A percentile compares a stretch with the other conserved stretches of the same genome.
phyloP scores from a whole-genome alignment of 1,140 invertebrate genomes.

The Drosophila funebris region DNA sequence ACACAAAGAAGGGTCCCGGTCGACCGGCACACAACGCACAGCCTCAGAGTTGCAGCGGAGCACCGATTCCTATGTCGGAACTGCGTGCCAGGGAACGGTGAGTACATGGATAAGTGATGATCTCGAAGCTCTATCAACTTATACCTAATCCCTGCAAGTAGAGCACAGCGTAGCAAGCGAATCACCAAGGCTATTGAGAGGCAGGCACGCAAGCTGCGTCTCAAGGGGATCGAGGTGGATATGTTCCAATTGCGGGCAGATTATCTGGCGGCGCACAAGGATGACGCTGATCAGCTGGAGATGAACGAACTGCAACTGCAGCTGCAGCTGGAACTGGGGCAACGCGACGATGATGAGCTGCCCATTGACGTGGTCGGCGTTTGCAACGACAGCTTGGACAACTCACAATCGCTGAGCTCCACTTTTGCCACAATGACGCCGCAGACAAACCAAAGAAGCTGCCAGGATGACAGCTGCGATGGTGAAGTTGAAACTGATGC shows the following conservation, averaged over 20 bases:
- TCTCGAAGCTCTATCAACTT: too few species aligned
- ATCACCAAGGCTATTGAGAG: conserved; percentile 95
- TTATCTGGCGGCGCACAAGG: conserved; percentile 86
- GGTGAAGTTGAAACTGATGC: conserved; percentile 28
- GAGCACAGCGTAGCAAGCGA: conserved; percentile 94
- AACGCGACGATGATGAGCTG: conserved; percentile 85
- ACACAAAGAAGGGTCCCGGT: conserved; percentile 99
- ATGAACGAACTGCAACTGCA: conserved; percentile 85
- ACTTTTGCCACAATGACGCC: conserved; percentile 84
- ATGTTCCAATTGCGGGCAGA: conserved; percentile 93
- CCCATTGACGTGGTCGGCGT: conserved; percentile 85
- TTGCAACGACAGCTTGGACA: conserved; percentile 85
- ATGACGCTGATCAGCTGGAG: conserved; percentile 86
- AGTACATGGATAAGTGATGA: conserved; percentile 41
- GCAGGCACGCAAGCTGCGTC: conserved; percentile 94
- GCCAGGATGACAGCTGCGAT: conserved; percentile 83
- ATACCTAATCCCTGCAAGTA: conserved; percentile 46
- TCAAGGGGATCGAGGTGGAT: conserved; percentile 94
- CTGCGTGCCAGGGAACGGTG: conserved; percentile 93
- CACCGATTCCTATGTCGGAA: conserved; percentile 97
- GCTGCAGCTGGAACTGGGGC: conserved; percentile 89
- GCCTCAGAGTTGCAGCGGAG: conserved; percentile 98
- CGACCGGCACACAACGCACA: conserved; percentile 99
- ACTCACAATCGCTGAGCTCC: conserved; percentile 85
- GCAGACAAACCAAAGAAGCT: conserved; percentile 43